Base-by-base conservation (phyloP, 2,888 invertebrate species). In the Vesta saturnalis region DNA sequence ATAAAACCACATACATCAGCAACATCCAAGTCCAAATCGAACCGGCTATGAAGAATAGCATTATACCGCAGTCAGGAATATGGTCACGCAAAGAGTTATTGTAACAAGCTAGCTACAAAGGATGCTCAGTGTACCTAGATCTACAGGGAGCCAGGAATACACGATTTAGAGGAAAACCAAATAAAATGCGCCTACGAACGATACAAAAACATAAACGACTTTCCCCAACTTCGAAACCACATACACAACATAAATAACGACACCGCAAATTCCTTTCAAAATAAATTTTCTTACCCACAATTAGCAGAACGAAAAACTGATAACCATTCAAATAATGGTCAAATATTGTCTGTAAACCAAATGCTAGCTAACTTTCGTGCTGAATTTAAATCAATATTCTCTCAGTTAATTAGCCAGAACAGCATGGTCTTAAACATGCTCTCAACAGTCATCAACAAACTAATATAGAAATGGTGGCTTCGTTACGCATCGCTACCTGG, bases 71-170 rank as follows among this genome's bases (percentile, higher is more conserved):
- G 62, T 16, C 62, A 62, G 23, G 19, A 15, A 1, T 62, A 62
- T 55, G 62, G 62, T 23, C 62, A 62, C 16, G 23, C 55, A 19
- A 62, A 55, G 39, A 6, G 23, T 1, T 62, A 62, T 39, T 62
- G 62, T 30, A 55, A 12, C 14, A 62, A 39, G 52, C 54, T 30
- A 35, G 35, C n/a, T 62, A n/a, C 1, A 1, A 54, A 30, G 10
- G 10, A 30, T 30, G 30, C 30, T 6, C 30, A 30, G 60, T 15
- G 47, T 60, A 12, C 2, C 39, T 15, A 5, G 6, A 35, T 57
- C 15, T 57, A 35, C 57, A 57, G 35, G 16, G 57, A 15, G 12
- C 10, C n/a, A 5, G 52, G 15, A 55, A 55, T 12, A n/a, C n/a
- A 55, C 6, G 6, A 55, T 52, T 16, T 18, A 52, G 52, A 52